These are phyloP conservation scores for Danionella dracula DNA, from an alignment of 2,797 vertebrate genomes.

Conservation along the genomic window DNA sequence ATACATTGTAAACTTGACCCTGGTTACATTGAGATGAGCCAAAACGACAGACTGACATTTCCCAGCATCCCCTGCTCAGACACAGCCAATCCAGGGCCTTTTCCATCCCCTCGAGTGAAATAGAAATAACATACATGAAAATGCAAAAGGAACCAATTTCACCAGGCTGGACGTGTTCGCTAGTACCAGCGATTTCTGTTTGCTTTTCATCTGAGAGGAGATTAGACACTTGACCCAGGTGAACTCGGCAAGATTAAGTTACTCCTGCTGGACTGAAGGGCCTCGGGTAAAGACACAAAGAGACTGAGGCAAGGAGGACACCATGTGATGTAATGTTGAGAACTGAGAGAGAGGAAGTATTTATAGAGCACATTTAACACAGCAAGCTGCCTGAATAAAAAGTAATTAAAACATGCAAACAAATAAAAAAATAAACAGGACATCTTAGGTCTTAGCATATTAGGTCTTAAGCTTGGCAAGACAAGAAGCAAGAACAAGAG, in stretches of 20 bases:
- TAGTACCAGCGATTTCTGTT: constrained; percentile 63
- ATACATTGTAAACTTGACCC: constrained; percentile 29
- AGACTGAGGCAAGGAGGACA: neutral
- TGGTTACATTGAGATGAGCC: neutral
- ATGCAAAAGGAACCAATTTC: constrained; percentile 60
- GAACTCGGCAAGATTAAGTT: constrained; percentile 32
- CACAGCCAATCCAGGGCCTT: constrained; percentile 55
- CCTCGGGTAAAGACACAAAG: neutral
- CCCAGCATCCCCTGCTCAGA: neutral
- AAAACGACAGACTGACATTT: neutral
- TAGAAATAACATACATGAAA: constrained; percentile 60
- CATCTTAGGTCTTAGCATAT: too few species aligned
- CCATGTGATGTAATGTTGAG: too few species aligned
- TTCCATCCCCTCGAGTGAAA: constrained; percentile 52
- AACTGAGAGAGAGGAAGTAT: neutral
- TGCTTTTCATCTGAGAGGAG: constrained; percentile 68
- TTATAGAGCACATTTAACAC: too few species aligned
- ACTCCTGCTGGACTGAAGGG: constrained; percentile 29
- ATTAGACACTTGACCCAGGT: constrained; percentile 63
- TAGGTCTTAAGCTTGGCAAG: too few species aligned
- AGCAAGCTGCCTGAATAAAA: too few species aligned
- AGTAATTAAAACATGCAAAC: too few species aligned
- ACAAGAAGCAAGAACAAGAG: too few species aligned
- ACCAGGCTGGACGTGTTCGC: constrained; percentile 58
- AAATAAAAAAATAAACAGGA: too few species aligned